Evolutionary conservation across 2,888 invertebrate genomes (phyloP), one percentile per base, ranked within the genome.

Genomic region (Polymixis flavicincta): DNA sequence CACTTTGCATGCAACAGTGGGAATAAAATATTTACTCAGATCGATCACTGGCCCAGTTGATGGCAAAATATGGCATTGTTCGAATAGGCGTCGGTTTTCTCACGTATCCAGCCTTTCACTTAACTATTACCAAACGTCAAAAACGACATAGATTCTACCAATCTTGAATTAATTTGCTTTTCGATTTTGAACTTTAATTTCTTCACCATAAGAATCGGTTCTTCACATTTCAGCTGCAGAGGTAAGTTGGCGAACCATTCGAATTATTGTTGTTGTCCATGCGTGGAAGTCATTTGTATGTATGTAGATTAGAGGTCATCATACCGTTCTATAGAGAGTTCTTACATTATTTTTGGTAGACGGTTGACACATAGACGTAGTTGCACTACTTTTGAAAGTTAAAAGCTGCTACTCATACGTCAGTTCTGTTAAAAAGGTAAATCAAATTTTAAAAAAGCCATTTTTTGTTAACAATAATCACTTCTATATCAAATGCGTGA

Each of bases 271-370:
- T 92, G 93, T 94, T 95, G 94, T 94, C 94, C 94, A 95, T 93
- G 94, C 94, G 92, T 95, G 93, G 93, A 94, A 94, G 94, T 94
- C 92, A 94, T 95, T 95, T 94, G 94, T 95, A 93, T 93, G 94
- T 93, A 94, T 95, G 94, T 95, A 94, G 95, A 95, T 94, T 94
- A 94, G 94, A 95, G 95, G 95, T 96, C 95, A 94, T 93, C 94
- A 94, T 93, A 94, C 93, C 89, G 93, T 94, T 92, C 92, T 89
- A 89, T 91, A 89, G 92, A 92, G 92, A 91, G 92, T 90, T 93
- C 89, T 90, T 92, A 92, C 91, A 91, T 91, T 92, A 90, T 92
- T 92, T 92, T 90, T 90, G 85, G 87, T 87, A 88, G 88, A 86
- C 85, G 86, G 92, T 93, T 93, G 91, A 92, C 93, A 93, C 87